These are phyloP conservation scores for Diplodus sargus DNA, from an alignment of 2,797 vertebrate genomes.

Conservation along the genomic window DNA sequence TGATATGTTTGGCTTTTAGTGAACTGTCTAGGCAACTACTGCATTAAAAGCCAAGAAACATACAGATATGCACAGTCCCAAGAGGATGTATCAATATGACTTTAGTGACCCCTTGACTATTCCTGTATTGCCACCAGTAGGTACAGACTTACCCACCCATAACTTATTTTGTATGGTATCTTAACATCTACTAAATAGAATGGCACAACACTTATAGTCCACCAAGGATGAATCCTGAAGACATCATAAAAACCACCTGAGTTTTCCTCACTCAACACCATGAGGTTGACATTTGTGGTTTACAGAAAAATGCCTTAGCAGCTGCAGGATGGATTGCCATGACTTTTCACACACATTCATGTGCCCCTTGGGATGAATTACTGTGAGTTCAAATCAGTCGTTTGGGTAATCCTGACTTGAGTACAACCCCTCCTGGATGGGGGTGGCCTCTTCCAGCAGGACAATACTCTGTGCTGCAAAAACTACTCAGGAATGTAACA, in stretches of 20 bases:
- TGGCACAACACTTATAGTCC: too few species aligned
- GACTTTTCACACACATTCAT: background rate
- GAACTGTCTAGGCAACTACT: too few species aligned
- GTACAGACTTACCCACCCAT: background rate
- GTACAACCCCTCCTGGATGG: too few species aligned
- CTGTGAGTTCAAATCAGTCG: too few species aligned
- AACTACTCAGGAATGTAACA: too few species aligned
- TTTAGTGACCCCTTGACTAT: background rate
- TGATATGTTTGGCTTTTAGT: too few species aligned
- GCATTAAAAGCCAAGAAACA: too few species aligned
- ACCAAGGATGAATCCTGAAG: background rate
- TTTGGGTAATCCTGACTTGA: too few species aligned
- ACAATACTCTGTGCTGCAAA: too few species aligned
- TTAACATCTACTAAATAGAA: background rate
- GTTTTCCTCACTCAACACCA: background rate
- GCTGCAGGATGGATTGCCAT: background rate
- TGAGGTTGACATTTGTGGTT: background rate
- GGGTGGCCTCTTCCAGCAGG: too few species aligned
- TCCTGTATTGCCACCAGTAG: too few species aligned
- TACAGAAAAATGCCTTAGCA: background rate
- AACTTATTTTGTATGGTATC: background rate
- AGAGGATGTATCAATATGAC: background rate
- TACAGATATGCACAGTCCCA: too few species aligned
- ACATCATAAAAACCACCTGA: background rate
- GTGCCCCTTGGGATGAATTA: background rate